These are phyloP conservation scores for Riparia riparia DNA, from an alignment of 2,113 vertebrate genomes.

Conservation along the genomic window DNA sequence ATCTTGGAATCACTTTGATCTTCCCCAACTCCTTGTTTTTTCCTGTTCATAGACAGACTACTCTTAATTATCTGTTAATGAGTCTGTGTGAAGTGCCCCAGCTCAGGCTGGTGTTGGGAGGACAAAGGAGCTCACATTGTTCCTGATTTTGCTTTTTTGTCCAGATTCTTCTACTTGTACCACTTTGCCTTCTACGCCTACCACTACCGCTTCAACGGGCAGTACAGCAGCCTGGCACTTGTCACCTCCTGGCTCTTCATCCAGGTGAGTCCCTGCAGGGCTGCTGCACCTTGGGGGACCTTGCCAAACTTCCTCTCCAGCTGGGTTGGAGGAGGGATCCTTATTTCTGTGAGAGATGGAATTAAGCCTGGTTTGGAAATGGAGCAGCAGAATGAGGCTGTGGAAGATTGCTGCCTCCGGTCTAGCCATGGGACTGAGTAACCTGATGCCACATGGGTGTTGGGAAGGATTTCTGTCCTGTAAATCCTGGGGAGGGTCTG, in stretches of 20 bases:
- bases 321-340: not conserved
- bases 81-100: not conserved
- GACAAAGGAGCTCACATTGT: not conserved
- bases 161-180: conserved; percentile 97
- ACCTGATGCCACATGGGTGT: not conserved
- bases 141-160: not conserved
- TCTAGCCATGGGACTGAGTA: accelerated
- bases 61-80: not conserved
- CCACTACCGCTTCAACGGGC: conserved; percentile 97
- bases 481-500: not conserved
- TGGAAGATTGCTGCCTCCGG: not conserved
- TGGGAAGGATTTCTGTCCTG: not conserved
- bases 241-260: conserved; percentile 99
- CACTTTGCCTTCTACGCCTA: conserved; percentile 99
- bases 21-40: not conserved
- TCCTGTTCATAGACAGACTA: not conserved
- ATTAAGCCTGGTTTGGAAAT: not conserved
- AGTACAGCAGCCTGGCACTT: conserved; percentile 97
- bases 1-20: not conserved
- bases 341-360: not conserved
- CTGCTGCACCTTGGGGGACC: not conserved
- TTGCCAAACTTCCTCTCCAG: not conserved
- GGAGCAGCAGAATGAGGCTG: not conserved
- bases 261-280: conserved; percentile 80
- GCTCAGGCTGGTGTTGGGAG: not conserved